Conservation (phyloP, 1,140 invertebrate species). For the Ceratina calcarata region DNA sequence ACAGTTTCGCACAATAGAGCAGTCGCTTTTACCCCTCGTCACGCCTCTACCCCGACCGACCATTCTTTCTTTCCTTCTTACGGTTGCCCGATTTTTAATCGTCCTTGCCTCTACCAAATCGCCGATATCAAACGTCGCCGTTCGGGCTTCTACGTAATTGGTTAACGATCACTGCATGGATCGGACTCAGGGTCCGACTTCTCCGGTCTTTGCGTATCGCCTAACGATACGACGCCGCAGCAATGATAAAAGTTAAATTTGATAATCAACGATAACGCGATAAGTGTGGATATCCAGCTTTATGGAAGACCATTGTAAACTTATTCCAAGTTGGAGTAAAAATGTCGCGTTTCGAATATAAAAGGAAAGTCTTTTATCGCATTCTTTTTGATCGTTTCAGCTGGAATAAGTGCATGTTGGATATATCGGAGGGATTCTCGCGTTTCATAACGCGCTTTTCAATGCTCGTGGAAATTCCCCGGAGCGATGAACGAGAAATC, state of each 20-base stretch:
- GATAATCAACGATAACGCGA: too few relatives aligned
- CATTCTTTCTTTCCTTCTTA: conserved; percentile 37
- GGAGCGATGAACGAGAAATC: conserved; percentile 13
- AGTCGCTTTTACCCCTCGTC: conserved; percentile 29
- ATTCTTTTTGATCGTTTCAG: not conserved
- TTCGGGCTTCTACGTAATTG: not conserved
- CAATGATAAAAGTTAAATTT: too few relatives aligned
- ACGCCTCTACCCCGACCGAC: not conserved
- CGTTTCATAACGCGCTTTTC: conserved; percentile 21
- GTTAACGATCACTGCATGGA: too few relatives aligned
- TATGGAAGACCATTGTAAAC: not conserved
- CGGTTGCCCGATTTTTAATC: conserved; percentile 41
- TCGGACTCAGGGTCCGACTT: too few relatives aligned
- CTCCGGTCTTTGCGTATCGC: too few relatives aligned
- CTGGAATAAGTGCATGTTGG: not conserved
- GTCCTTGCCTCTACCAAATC: not conserved
- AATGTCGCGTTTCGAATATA: too few relatives aligned
- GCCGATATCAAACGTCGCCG: not conserved
- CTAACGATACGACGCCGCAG: too few relatives aligned
- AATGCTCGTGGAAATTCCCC: conserved; percentile 8
- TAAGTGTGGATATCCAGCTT: not conserved
- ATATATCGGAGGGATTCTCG: not conserved
- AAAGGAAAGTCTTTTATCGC: too few relatives aligned
- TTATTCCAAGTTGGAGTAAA: not conserved
- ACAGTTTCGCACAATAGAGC: conserved; percentile 54